These are phyloP conservation scores for Gastrophryne carolinensis DNA, from an alignment of 2,797 vertebrate genomes.

Conservation along the genomic window DNA sequence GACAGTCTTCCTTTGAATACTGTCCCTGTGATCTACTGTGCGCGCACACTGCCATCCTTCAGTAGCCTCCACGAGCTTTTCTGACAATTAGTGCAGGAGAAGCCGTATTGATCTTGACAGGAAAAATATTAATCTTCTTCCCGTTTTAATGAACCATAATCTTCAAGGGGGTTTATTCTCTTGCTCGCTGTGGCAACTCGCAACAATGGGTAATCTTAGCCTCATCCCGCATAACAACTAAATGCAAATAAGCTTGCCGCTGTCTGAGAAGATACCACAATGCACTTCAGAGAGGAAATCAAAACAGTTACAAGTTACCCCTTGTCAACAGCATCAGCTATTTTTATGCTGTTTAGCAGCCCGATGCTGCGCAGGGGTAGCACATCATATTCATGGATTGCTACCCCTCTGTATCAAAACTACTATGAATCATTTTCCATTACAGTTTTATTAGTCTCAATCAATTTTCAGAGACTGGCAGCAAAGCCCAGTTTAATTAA, in stretches of 20 bases:
- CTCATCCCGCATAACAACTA: constrained; percentile 48
- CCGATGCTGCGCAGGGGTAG: background rate
- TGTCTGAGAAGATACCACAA: constrained; percentile 33
- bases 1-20: constrained; percentile 90
- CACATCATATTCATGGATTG: background rate
- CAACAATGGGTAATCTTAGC: constrained; percentile 40
- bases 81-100: constrained; percentile 94
- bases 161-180: constrained; percentile 80
- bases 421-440: constrained; percentile 32
- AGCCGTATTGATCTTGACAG: constrained; percentile 82
- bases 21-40: constrained; percentile 90
- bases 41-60: constrained; percentile 76
- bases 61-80: constrained; percentile 75
- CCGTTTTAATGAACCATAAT: constrained; percentile 87
- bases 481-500: constrained; percentile 28
- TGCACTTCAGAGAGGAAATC: constrained; percentile 33
- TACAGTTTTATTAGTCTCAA: constrained; percentile 42
- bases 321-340: background rate
- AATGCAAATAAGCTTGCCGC: constrained; percentile 40
- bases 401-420: background rate
- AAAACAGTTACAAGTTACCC: constrained; percentile 31
- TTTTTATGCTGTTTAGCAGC: background rate
- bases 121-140: constrained; percentile 88
- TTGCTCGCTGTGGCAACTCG: constrained; percentile 53
- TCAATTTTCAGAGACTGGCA: constrained; percentile 37